These are phyloP conservation scores for Gonioctena quinquepunctata DNA, from an alignment of 1,140 invertebrate genomes.

Conservation along the genomic window DNA sequence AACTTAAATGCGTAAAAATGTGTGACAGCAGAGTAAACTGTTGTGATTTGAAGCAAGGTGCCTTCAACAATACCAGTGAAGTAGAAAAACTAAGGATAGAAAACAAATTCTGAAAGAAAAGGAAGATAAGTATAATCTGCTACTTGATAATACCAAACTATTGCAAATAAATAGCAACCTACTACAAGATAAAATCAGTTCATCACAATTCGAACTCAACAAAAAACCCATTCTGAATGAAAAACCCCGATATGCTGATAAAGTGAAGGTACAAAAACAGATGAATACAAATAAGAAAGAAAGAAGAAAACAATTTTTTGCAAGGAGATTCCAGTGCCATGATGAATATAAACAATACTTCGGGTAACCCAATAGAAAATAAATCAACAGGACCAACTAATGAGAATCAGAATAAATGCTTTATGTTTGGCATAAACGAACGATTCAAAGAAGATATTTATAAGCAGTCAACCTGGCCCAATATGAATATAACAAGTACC, in stretches of 20 bases:
- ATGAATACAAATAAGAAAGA: too few relatives aligned
- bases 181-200: background rate
- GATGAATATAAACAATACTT: too few relatives aligned
- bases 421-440: background rate
- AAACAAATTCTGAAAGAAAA: background rate
- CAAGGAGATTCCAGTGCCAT: too few relatives aligned
- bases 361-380: too few relatives aligned
- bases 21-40: background rate
- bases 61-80: background rate
- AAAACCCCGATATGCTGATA: background rate
- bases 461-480: background rate
- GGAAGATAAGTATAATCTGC: background rate
- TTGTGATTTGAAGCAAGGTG: background rate
- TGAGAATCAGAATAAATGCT: background rate
- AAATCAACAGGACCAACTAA: too few relatives aligned
- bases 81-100: background rate
- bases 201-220: background rate
- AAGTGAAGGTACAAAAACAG: too few relatives aligned
- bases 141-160: background rate
- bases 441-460: background rate
- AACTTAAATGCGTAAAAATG: background rate
- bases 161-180: background rate
- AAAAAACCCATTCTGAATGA: background rate
- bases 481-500: background rate
- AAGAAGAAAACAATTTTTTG: too few relatives aligned